Evolutionary conservation across 2,113 vertebrate species (phyloP).

Genomic region (Nerophis lumbriciformis): DNA sequence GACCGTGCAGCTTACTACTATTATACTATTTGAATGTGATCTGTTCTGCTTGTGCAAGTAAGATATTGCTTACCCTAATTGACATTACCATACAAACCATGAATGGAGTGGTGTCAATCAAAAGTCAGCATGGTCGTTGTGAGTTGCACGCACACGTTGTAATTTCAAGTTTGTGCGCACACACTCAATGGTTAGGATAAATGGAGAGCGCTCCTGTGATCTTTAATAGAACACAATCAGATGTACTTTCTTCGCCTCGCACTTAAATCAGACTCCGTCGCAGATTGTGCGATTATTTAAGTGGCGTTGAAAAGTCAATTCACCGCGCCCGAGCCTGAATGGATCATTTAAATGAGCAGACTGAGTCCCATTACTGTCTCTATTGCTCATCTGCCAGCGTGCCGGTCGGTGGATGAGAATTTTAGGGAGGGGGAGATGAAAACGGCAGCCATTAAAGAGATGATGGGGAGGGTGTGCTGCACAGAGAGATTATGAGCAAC

Average conservation of each 20-base stretch:
- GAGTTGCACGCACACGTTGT: not conserved
- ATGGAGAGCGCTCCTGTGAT: conserved; percentile 3
- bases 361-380: conserved; percentile 57
- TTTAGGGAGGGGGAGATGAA: conserved; percentile 9
- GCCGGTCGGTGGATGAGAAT: conserved; percentile 1
- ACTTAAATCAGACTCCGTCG: conserved; percentile 46
- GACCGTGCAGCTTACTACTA: conserved; percentile 38
- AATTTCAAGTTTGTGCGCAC: not conserved
- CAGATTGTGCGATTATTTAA: conserved; percentile 60
- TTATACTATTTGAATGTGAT: conserved; percentile 25
- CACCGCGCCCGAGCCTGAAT: conserved; percentile 45
- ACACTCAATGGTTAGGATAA: not conserved
- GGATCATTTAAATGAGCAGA: conserved; percentile 52
- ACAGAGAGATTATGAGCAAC: conserved; percentile 15
- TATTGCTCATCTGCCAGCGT: conserved; percentile 42
- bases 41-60: not conserved
- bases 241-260: conserved; percentile 38
- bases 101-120: not conserved
- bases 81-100: not conserved
- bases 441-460: conserved; percentile 3
- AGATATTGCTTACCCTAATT: not conserved
- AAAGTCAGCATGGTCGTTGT: not conserved
- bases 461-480: conserved; percentile 22
- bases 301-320: conserved; percentile 57
- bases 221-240: conserved; percentile 51